These are phyloP conservation scores for Scaptomyza tumidula DNA, from an alignment of 2,888 invertebrate species.

Conservation along the genomic window DNA sequence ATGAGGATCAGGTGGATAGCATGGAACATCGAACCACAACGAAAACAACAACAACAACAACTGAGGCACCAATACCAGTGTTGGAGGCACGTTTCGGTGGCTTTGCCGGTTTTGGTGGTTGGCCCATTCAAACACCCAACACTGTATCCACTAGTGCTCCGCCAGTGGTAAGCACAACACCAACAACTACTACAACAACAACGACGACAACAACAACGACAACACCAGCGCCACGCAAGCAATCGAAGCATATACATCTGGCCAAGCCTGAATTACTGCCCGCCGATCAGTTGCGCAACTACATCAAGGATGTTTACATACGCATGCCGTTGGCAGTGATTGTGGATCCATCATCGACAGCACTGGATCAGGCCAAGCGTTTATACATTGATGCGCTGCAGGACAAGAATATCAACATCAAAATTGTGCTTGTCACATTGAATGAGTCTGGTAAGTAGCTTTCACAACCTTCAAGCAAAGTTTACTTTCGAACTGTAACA, in stretches of 20 bases:
- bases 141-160: constrained; percentile 21
- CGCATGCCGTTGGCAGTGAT: constrained; percentile 84
- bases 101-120: constrained; percentile 35
- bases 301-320: constrained; percentile 84
- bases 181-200: constrained; percentile 38
- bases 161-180: constrained; percentile 4
- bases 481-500: too few species aligned
- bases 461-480: neutral
- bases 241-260: constrained; percentile 81
- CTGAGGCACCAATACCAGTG: constrained; percentile 41
- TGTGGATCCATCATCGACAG: constrained; percentile 83
- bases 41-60: constrained; percentile 29
- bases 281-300: constrained; percentile 83
- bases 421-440: constrained; percentile 83
- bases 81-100: constrained; percentile 49
- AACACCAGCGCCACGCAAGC: constrained; percentile 64
- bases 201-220: constrained; percentile 50
- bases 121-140: constrained; percentile 23
- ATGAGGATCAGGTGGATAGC: constrained; percentile 66
- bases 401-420: constrained; percentile 82
- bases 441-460: constrained; percentile 82
- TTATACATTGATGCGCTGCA: constrained; percentile 83
- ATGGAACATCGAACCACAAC: constrained; percentile 21
- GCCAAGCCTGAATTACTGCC: constrained; percentile 79
- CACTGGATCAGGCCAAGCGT: constrained; percentile 82